Evolutionary conservation across 2,113 vertebrate genomes (phyloP).

Genomic region (Xenopus tropicalis): UCB_Xtro_10.0 CM004450.2:145511501-145512000

Average conservation of each 20-base stretch:
- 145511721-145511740: background rate
- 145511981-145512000: too few relatives aligned
- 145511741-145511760: conserved; percentile 41
- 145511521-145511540: too few relatives aligned
- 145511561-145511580: too few relatives aligned
- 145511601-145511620: too few relatives aligned
- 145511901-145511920: background rate
- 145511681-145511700: background rate
- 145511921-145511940: background rate
- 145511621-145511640: too few relatives aligned
- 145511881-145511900: background rate
- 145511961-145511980: background rate
- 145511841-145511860: background rate
- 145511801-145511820: conserved; percentile 37
- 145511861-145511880: background rate
- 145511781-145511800: conserved; percentile 49
- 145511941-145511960: background rate
- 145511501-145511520: too few relatives aligned
- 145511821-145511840: background rate
- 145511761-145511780: conserved; percentile 53
- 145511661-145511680: too few relatives aligned
- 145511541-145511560: too few relatives aligned
- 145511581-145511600: too few relatives aligned
- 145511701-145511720: conserved; percentile 1
- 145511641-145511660: too few relatives aligned